phyloP scores from a whole-genome alignment of 2,113 vertebrate genomes.

The Sebastes fasciatus region DNA sequence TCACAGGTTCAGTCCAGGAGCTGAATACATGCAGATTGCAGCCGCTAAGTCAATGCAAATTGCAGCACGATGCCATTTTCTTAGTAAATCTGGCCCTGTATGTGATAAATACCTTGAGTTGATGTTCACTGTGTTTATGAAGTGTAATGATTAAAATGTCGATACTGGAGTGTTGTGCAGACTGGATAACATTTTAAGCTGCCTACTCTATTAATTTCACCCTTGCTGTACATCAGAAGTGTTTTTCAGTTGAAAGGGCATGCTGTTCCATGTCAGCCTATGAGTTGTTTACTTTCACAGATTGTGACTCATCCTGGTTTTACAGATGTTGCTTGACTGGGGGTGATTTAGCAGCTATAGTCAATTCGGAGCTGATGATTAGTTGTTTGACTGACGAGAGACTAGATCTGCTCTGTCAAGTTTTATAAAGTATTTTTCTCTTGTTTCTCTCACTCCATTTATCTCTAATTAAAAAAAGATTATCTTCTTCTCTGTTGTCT shows the following conservation, averaged over 20 bases:
- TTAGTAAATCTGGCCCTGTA: neutral
- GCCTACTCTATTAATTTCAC: constrained; percentile 35
- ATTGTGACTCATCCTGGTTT: constrained; percentile 61
- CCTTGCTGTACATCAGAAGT: constrained; percentile 23
- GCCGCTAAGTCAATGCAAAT: neutral
- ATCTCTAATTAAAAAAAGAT: constrained; percentile 75
- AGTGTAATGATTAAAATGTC: constrained; percentile 35
- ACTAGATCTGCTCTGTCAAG: constrained; percentile 61
- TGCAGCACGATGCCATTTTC: too few relatives aligned
- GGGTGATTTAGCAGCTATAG: constrained; percentile 52
- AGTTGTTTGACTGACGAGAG: constrained; percentile 44
- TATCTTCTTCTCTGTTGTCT: constrained; percentile 68
- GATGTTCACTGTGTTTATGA: neutral
- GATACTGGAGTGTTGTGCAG: constrained; percentile 9
- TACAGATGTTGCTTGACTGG: constrained; percentile 47
- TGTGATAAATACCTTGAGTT: neutral
- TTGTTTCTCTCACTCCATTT: constrained; percentile 56
- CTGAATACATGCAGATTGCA: neutral
- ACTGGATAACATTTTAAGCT: constrained; percentile 45
- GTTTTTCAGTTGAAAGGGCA: constrained; percentile 33
- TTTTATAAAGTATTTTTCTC: constrained; percentile 44
- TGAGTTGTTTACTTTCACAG: constrained; percentile 57
- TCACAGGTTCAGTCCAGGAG: neutral
- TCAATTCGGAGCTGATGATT: constrained; percentile 50
- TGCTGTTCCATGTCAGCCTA: constrained; percentile 21